Base-by-base conservation (phyloP, 2,113 vertebrate species). In the Myrmecobius fasciatus region DNA sequence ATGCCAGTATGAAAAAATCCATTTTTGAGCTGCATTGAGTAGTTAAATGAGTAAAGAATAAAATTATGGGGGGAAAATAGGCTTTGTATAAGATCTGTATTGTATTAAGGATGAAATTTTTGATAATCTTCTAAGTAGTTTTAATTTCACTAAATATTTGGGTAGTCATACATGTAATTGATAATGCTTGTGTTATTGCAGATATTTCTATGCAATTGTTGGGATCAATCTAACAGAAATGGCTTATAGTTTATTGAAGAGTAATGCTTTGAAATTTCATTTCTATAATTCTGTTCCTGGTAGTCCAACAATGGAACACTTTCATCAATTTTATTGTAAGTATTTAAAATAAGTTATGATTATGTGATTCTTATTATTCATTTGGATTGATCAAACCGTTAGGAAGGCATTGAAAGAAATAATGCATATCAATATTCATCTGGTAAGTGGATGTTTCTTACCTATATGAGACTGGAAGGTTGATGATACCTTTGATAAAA, bases 211-310 rank as follows among this genome's bases (percentile, higher is more conserved):
- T 96, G 99, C 99, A 97, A 99, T 99, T 96, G 99, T 99, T 97
- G 99, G 99, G 91, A 99, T 99, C 98, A 99, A 99, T 96, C 98
- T 99, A 97, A 99, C 99, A 49, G 99, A 99, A 97, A 99, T 99
- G 99, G 99, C 99, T 0, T 99, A 99, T 96, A 99, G 99, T 97
- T 98, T 99, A 89, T 98, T 99, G 92, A 99, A 98, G 98, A 99
- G 97, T 0, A 99, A 99, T 1, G 98, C 99, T 95, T 97, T 99
- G 92, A 99, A 99, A 96, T 96, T 98, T 91, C 99, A 99, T 95
- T 99, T 99, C 97, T 99, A 99, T 98, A 99, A 99, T 75, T 10
- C 98, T 8, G 99, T 99, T 31, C 96, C 98, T 60, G 99, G 99
- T 0, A 89, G 98, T 20, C 99, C 99, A 0, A 98, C 98, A 89